These are phyloP conservation scores for Xylophagus ater DNA, from an alignment of 2,888 invertebrate genomes.

Conservation along the genomic window DNA sequence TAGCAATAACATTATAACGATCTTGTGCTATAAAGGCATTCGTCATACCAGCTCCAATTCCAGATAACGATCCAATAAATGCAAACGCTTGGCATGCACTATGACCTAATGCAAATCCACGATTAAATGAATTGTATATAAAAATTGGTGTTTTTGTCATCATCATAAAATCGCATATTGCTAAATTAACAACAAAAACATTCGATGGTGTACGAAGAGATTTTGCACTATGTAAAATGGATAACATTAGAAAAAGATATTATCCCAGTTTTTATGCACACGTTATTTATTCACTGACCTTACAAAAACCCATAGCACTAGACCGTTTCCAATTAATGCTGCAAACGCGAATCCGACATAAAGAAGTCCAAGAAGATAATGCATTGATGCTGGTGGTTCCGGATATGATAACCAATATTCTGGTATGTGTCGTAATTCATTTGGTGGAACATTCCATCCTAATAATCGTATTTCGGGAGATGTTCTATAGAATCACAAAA, in stretches of 20 bases:
- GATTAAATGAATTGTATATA: conserved; percentile 69
- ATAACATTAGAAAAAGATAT: no score
- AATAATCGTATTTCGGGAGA: conserved; percentile 42
- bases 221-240: conserved; percentile 28
- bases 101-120: conserved; percentile 63
- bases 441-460: conserved; percentile 67
- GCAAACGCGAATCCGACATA: conserved; percentile 65
- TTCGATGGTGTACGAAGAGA: conserved; percentile 55
- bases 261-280: not conserved
- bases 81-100: conserved; percentile 67
- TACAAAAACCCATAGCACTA: conserved; percentile 73
- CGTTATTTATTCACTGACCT: conserved; percentile 19
- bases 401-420: conserved; percentile 71
- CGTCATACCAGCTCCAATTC: conserved; percentile 68
- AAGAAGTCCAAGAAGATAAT: conserved; percentile 65
- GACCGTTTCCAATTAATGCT: conserved; percentile 67
- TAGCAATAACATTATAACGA: conserved; percentile 65
- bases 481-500: conserved; percentile 1
- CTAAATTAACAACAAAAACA: conserved; percentile 71
- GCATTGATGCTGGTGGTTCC: conserved; percentile 70
- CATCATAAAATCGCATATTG: conserved; percentile 76
- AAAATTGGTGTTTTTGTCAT: conserved; percentile 77
- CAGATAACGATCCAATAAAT: conserved; percentile 63
- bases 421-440: conserved; percentile 63
- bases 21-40: conserved; percentile 82